A percentile compares a stretch with the other conserved stretches of the same genome.
Evolutionary conservation across 2,888 invertebrate species (phyloP).

Genomic region (Tenodera sinensis): DNA sequence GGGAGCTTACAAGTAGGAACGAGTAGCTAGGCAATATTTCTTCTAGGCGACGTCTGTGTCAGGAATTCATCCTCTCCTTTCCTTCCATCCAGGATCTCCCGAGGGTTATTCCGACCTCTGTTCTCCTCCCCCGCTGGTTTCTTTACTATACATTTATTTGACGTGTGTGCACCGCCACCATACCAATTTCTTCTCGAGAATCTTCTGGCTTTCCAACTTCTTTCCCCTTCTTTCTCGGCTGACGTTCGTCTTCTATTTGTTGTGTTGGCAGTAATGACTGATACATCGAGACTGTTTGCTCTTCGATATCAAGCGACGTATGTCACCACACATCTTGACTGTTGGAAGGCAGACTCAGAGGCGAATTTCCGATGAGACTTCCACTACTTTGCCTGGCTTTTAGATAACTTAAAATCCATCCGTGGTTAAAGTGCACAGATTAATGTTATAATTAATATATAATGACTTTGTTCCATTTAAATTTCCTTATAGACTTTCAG

Average conservation of each 20-base stretch:
- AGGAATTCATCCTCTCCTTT: background rate
- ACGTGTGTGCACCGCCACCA: background rate
- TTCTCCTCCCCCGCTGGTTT: background rate
- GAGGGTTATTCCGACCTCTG: background rate
- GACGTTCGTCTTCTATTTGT: background rate
- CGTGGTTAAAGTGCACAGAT: too few species aligned
- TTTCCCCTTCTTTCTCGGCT: background rate
- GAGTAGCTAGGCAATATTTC: background rate
- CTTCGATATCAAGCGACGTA: background rate
- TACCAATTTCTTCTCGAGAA: background rate
- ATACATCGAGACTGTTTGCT: background rate
- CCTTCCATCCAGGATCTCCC: background rate
- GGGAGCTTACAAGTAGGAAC: background rate
- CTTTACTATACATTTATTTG: constrained; percentile 8
- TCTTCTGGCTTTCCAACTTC: background rate
- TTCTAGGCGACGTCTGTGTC: background rate
- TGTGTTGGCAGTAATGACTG: background rate
- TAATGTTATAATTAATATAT: too few species aligned
- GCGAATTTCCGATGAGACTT: background rate
- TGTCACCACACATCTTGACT: background rate
- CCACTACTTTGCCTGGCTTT: too few species aligned
- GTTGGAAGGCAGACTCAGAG: background rate
- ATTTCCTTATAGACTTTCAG: too few species aligned
- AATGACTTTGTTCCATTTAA: too few species aligned
- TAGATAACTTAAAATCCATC: too few species aligned